Conservation (phyloP, 2,113 vertebrate genomes). For the Scophthalmus maximus region DNA sequence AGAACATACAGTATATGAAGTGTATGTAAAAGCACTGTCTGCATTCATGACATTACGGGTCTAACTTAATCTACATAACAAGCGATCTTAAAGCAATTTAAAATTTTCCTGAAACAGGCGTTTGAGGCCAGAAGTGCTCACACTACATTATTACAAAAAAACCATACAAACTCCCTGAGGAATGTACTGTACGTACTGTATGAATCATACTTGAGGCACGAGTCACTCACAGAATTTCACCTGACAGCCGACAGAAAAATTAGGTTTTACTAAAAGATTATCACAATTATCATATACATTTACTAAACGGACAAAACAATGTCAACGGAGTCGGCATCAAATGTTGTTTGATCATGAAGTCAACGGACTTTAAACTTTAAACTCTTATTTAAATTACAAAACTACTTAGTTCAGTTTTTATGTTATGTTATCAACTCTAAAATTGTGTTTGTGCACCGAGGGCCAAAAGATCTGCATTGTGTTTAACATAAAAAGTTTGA, state of each 20-base stretch:
- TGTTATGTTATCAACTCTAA: too few relatives aligned
- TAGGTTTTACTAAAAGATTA: too few relatives aligned
- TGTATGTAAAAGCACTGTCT: slow-evolving; percentile 39
- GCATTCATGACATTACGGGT: slow-evolving; percentile 38
- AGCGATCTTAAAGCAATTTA: slow-evolving; percentile 37
- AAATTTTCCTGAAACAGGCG: slow-evolving; percentile 22
- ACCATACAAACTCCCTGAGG: slow-evolving; percentile 7
- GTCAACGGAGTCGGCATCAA: too few relatives aligned
- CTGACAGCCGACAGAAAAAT: background rate
- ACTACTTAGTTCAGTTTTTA: too few relatives aligned
- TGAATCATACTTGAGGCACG: background rate
- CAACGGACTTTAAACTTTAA: too few relatives aligned
- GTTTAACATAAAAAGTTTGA: too few relatives aligned
- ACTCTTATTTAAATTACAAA: too few relatives aligned
- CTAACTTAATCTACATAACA: slow-evolving; percentile 39
- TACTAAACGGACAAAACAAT: too few relatives aligned
- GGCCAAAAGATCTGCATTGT: too few relatives aligned
- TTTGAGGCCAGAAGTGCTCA: slow-evolving; percentile 15
- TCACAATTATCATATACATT: too few relatives aligned
- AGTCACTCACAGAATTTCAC: background rate
- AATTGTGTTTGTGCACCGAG: too few relatives aligned
- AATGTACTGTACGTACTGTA: slow-evolving; percentile 4
- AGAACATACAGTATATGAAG: slow-evolving; percentile 30
- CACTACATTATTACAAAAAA: slow-evolving; percentile 25
- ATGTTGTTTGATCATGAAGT: too few relatives aligned